Base-by-base conservation (phyloP, 2,797 vertebrate species). In the Xenentodon cancila region DNA sequence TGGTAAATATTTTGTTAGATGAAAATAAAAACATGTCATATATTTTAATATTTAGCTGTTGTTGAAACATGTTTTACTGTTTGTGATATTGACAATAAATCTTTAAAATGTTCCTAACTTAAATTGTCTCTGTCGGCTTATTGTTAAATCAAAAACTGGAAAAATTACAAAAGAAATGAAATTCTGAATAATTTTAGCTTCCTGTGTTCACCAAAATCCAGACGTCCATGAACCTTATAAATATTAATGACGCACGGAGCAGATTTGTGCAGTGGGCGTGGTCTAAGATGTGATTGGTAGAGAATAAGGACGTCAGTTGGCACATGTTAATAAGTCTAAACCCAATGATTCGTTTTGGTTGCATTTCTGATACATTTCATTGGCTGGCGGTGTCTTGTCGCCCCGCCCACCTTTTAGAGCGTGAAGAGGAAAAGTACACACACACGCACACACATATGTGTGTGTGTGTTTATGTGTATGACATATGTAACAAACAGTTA, bases 281-380 rank as follows among this genome's bases (percentile, higher is more conserved):
- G 49, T n/a, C 32, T n/a, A 0, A 0, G 22, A 53, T 20, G 17
- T 30, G 1, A 84, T 59, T 84, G 79, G 78, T 43, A 0, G 34
- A 27, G n/a, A 25, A 1, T 4, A 0, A 2, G 5, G 34, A 63
- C 61, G 30, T 71, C 58, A 61, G 0, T 2, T 9, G 19, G 25
- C 25, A 25, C 25, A 5, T 25, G 25, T 25, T 5, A 2, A 51
- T 48, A 6, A 7, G 32, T 32, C n/a, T 1, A 0, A 25, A 76
- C 69, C 81, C 83, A 84, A 84, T 88, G 6, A 46, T 79, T 76
- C 75, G 75, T 84, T 82, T 53, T n/a, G 55, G 12, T 62, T 70
- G 22, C n/a, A 12, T 19, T 64, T 21, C 3, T 20, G n/a, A 16
- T 37, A 8, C 5, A 59, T 73, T 27, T 64, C 69, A 86, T 86